A percentile compares a stretch with the other conserved stretches of the same genome.
Conservation (phyloP, 2,797 vertebrate genomes). For the Chelidonichthys spinosus region DNA sequence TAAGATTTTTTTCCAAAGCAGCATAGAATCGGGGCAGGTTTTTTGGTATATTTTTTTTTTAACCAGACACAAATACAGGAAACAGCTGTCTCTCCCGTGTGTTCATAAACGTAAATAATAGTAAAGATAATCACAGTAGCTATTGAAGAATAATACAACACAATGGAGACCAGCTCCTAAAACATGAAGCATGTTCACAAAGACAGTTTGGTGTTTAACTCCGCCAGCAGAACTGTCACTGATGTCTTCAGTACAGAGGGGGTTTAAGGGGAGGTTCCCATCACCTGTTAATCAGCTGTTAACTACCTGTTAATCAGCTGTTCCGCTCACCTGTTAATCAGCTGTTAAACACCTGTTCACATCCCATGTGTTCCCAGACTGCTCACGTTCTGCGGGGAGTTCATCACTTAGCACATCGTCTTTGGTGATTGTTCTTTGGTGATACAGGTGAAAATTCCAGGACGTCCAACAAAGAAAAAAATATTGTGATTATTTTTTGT, state of each 20-base stretch:
- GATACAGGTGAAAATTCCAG: too few species aligned
- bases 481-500: too few species aligned
- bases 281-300: background rate
- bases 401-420: too few species aligned
- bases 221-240: constrained; percentile 54
- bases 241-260: constrained; percentile 1
- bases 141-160: constrained; percentile 29
- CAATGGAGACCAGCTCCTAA: constrained; percentile 66
- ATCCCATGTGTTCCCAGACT: too few species aligned
- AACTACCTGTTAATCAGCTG: background rate
- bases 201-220: constrained; percentile 5
- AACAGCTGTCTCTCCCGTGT: constrained; percentile 2
- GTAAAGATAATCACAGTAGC: constrained; percentile 14
- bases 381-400: too few species aligned
- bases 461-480: too few species aligned
- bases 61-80: constrained; percentile 5
- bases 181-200: constrained; percentile 21
- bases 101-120: constrained; percentile 23
- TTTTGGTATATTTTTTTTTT: too few species aligned
- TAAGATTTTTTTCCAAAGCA: background rate
- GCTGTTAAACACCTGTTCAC: too few species aligned
- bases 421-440: too few species aligned
- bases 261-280: too few species aligned
- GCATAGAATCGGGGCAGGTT: background rate
- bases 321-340: too few species aligned